Percentiles rank a stretch among this genome's conserved stretches.
phyloP scores from a whole-genome alignment of 2,797 vertebrate genomes.

The Takifugu ocellatus region DNA sequence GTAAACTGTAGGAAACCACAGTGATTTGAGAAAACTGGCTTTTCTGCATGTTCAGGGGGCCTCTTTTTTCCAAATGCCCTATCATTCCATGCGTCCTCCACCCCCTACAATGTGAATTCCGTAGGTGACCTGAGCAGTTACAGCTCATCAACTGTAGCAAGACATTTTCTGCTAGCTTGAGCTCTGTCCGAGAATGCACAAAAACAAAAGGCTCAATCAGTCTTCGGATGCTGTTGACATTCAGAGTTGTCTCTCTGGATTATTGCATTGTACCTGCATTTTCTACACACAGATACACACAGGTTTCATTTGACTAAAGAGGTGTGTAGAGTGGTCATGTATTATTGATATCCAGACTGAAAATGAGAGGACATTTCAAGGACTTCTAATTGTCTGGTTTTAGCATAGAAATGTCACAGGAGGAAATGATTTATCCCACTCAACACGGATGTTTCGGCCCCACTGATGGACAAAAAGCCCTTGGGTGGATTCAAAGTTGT shows the following conservation, averaged over 20 bases:
- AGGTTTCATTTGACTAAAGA: slow-evolving; percentile 7
- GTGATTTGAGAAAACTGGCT: neutral
- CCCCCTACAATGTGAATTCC: slow-evolving; percentile 45
- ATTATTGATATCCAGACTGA: slow-evolving; percentile 26
- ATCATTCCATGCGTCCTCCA: neutral
- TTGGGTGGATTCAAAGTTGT: no score
- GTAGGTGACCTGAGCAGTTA: slow-evolving; percentile 48
- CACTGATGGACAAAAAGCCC: no score
- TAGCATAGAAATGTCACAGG: neutral
- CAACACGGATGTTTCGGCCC: no score
- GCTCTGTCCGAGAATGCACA: slow-evolving; percentile 49
- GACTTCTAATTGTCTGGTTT: slow-evolving; percentile 24
- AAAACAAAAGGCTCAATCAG: slow-evolving; percentile 69
- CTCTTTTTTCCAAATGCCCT: slow-evolving; percentile 37
- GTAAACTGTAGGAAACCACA: neutral
- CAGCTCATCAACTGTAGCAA: slow-evolving; percentile 55
- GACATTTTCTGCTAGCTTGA: slow-evolving; percentile 61
- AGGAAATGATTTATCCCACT: neutral
- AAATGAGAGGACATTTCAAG: slow-evolving; percentile 17
- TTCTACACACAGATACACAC: slow-evolving; percentile 1
- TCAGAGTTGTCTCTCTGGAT: slow-evolving; percentile 41
- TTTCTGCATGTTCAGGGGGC: no score
- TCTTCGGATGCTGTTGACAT: slow-evolving; percentile 59
- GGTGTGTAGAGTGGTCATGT: slow-evolving; percentile 21
- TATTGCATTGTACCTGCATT: slow-evolving; percentile 14